Evolutionary conservation across 2,113 vertebrate species (phyloP).

Genomic region (Limanda limanda): DNA sequence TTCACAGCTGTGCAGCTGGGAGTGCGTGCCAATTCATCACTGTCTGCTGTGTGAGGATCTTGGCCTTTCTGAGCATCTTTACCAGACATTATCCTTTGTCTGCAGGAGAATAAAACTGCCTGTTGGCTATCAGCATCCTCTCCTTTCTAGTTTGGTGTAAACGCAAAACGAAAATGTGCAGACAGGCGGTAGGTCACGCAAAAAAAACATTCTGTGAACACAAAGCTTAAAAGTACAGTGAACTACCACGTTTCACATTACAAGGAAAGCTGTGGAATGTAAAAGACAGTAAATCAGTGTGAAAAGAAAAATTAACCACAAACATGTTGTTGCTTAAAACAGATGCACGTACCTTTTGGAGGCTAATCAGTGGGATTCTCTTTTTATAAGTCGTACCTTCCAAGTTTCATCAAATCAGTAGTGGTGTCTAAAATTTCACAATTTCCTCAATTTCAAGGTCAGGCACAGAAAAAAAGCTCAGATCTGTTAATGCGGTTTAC

Average conservation of each 20-base stretch:
- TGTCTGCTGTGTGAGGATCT: conserved; percentile 65
- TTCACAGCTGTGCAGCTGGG: conserved; percentile 67
- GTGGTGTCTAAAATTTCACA: conserved; percentile 64
- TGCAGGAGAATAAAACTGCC: conserved; percentile 53
- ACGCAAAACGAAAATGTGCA: conserved; percentile 4
- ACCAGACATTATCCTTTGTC: conserved; percentile 54
- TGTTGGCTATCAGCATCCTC: conserved; percentile 43
- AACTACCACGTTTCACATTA: conserved; percentile 29
- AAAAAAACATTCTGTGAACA: conserved; percentile 14
- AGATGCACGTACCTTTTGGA: conserved; percentile 20
- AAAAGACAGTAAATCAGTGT: conserved; percentile 7
- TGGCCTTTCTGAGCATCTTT: conserved; percentile 61
- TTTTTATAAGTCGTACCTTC: conserved; percentile 38
- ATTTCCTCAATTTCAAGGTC: conserved; percentile 69
- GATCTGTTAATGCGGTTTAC: conserved; percentile 67
- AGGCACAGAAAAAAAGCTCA: conserved; percentile 44
- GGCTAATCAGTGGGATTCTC: conserved; percentile 53
- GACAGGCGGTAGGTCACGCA: conserved; percentile 14
- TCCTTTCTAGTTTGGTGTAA: conserved; percentile 40
- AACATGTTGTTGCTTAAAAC: conserved; percentile 27
- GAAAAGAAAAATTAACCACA: conserved; percentile 11
- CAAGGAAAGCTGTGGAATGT: neutral
- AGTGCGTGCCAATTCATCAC: conserved; percentile 64
- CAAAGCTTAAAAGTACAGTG: conserved; percentile 17
- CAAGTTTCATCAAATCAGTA: conserved; percentile 66